Evolutionary conservation across 2,797 vertebrate genomes (phyloP), one percentile per base, ranked within the genome.

Genomic region (Aselliscus stoliczkanus): DNA sequence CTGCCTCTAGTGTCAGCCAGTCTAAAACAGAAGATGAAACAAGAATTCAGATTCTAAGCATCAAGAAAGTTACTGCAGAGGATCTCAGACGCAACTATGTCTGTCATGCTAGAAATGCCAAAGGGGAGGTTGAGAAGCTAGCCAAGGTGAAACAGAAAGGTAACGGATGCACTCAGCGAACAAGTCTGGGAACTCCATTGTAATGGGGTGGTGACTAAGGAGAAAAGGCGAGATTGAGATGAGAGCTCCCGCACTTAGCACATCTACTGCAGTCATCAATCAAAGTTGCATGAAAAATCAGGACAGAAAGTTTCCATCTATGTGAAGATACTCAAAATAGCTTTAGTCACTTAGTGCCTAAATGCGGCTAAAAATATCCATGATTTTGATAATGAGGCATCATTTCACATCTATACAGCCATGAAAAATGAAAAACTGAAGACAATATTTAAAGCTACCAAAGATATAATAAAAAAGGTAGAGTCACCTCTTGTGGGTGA

Each of bases 51-150:
- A 94, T 96, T 44, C 98, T 99, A 90, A 89, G 96, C 47, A 98
- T 99, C 94, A 97, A 98, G 81, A 98, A 99, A 85, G 98, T 99
- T 85, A 98, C 97, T 9, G 47, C 98, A 0, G 98, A 98, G 34
- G 99, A 99, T 94, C 97, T 99, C 97, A 98, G 97, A 93, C 96
- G 97, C 27, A 99, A 98, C 96, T 99, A 98, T 27, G 99, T 99
- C 83, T 99, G 99, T 97, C 98, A 98, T 0, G 99, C 98, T 88
- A 98, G 88, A 93, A 99, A 99, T 4, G 44, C 81, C 39, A 87
- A 6, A 60, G 99, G 99, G 27, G 96, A 97, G 29, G 93, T 84
- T 29, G 98, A 93, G 10, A 97, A 93, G 69, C 97, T 98, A 80
- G 99, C 98, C 6, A 7, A 86, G 1, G 98, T 99, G 95, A 86